Base-by-base conservation (phyloP, 2,113 vertebrate genomes). In the Antigone vipio region DNA sequence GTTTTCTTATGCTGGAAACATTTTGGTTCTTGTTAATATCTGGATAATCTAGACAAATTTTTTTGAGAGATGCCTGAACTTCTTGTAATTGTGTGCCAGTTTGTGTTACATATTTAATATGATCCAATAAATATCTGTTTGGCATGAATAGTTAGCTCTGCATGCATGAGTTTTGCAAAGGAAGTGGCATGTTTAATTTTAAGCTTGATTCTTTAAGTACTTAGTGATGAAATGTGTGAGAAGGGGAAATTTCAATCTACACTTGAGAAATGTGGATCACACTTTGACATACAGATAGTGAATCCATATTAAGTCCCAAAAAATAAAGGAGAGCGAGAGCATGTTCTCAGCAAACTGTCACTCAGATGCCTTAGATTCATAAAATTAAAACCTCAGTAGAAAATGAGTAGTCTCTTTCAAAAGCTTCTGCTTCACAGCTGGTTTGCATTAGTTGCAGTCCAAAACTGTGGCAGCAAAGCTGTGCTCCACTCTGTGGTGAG, bases 401-500 rank as follows among this genome's bases (percentile, higher is more conserved):
- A 62, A 96, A 95, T 9, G 72, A 92, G 92, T 67, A 82, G 72
- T 93, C 87, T 86, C 66, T 85, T 92, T 96, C 55, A 50, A 80
- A 91, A 88, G 95, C 88, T 97, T 76, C 89, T 76, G 79, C 92
- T 26, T 42, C 95, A 84, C 98, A 98, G 98, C 97, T 98, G 98
- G 97, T 98, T 98, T 94, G 85, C 87, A 98, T 98, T 98, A 98
- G 97, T 97, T 97, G 93, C 97, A 98, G 98, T 95, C 94, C 89
- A 60, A 93, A 92, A 53, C 81, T 52, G 69, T 89, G 96, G 98
- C 97, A 91, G 96, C 92, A 62, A 50, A 80, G 92, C 80, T 94
- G 86, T 92, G 55, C 95, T 81, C 67, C 76, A 23, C 95, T 73
- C 93, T 40, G 12, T 68, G 15, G 96, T 73, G 60, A 93, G 97